Evolutionary conservation across 2,113 vertebrate species (phyloP).

Genomic region (Tychaedon coryphoeus): DNA sequence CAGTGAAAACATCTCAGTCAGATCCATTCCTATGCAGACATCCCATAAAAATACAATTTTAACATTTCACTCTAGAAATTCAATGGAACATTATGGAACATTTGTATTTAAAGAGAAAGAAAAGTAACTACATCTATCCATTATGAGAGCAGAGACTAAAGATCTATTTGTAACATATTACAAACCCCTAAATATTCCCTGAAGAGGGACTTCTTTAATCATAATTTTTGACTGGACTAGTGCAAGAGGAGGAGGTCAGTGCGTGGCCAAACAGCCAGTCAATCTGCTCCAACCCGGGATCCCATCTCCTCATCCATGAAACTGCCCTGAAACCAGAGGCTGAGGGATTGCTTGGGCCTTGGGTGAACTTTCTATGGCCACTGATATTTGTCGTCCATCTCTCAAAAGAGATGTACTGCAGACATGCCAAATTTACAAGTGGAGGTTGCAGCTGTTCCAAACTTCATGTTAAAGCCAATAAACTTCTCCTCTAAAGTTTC

Average conservation of each 20-base stretch:
- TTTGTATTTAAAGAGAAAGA: not conserved
- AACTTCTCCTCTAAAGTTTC: not conserved
- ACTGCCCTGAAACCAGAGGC: not conserved
- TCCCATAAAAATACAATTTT: not conserved
- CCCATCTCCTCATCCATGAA: not conserved
- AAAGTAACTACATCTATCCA: not conserved
- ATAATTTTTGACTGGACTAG: not conserved
- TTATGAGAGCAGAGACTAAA: not conserved
- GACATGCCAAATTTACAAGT: not conserved
- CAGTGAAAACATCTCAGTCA: not conserved
- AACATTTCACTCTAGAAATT: not conserved
- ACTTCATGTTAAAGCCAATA: not conserved
- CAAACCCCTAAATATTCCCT: not conserved
- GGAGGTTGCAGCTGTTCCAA: not conserved
- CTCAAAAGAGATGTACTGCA: not conserved
- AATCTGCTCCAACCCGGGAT: not conserved
- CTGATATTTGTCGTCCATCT: not conserved
- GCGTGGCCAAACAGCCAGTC: rapidly evolving
- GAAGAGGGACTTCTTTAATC: not conserved
- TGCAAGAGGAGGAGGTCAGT: not conserved
- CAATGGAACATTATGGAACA: not conserved
- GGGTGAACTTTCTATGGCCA: not conserved
- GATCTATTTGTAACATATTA: not conserved
- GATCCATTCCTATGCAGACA: not conserved
- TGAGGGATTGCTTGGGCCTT: not conserved